Base-by-base conservation (phyloP, 2,888 invertebrate genomes). In the Celastrina argiolus region DNA sequence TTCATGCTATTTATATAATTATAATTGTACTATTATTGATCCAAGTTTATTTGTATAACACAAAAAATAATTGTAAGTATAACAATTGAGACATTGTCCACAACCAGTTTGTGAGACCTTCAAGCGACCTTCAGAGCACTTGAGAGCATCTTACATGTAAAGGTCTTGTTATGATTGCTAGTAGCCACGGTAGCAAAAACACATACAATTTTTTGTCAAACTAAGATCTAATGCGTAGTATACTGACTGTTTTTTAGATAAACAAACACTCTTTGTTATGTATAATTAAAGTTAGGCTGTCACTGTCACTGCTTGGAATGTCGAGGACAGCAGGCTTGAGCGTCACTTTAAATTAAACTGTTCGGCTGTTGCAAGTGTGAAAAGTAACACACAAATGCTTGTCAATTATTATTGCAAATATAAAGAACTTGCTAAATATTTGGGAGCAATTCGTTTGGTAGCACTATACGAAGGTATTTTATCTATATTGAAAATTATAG, bases 81-180 rank as follows among this genome's bases (percentile, higher is more conserved):
- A 12, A 36, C 12, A 36, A 36, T 12, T 36, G 16, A 51, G 12
- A 22, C 39, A 39, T 61, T 61, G 61, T 61, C 39, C 22, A 61
- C 12, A 39, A 39, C 61, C 18, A 39, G 61, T 61, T 39, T 61
- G 12, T 59, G 3, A 18, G 36, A 36, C 18, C 36, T 61, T 36
- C 61, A 22, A 22, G 22, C 39, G 61, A 61, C 61, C 61, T 61
- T 61, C 61, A 36, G 22, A 61, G 61, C 61, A 36, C 22, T 36
- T 22, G 61, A 61, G 39, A 12, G 26, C 22, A 51, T 51, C 26
- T 1, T 22, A 51, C 22, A 51, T 22, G 51, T 26, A 18, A 22
- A 12, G 51, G 22, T 51, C 51, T 51, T 51, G 51, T 51, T 61
- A 58, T 58, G 58, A 58, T 59, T 16, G 12, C 10, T 34, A 7